Conservation (phyloP, 2,113 vertebrate genomes). For the Nicator chloris region DNA sequence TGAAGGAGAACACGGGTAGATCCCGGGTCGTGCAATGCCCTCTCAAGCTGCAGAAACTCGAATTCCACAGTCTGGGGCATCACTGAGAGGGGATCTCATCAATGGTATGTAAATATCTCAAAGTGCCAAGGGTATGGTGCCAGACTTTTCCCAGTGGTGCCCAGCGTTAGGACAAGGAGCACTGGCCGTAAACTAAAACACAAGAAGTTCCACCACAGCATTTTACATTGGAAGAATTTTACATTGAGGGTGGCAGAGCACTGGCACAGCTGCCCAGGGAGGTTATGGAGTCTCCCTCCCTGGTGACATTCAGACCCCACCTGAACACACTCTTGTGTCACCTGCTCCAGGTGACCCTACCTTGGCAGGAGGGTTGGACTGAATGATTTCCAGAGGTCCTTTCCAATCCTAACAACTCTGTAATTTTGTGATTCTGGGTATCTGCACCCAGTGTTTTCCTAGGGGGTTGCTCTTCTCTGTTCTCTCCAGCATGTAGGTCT, state of each 20-base stretch:
- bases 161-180: accelerated
- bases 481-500: neutral
- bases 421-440: neutral
- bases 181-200: accelerated
- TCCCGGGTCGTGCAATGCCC: neutral
- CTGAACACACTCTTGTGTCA: neutral
- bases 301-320: neutral
- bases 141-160: no score
- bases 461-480: neutral
- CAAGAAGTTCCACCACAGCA: neutral
- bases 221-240: accelerated
- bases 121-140: neutral
- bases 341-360: neutral
- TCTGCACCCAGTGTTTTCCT: neutral
- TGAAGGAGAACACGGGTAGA: accelerated
- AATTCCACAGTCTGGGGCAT: neutral
- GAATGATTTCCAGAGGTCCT: neutral
- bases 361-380: neutral
- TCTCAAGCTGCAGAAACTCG: accelerated
- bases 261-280: neutral
- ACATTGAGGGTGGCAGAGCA: neutral
- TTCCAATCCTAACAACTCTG: neutral
- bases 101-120: neutral
- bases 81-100: neutral
- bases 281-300: neutral